Evolutionary conservation across 2,888 invertebrate species (phyloP).

Genomic region (Trachelus stipa): DNA sequence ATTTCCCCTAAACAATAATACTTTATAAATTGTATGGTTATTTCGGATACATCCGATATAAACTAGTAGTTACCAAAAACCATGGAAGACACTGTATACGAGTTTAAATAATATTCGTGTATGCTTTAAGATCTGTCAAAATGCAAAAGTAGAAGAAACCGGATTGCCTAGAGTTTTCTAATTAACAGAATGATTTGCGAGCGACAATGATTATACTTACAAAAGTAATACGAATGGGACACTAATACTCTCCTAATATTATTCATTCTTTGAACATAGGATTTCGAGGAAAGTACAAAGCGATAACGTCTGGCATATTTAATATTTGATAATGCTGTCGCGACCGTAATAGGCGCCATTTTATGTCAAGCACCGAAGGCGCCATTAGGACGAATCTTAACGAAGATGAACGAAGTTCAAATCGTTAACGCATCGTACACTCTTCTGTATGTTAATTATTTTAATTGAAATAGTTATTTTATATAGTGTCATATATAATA

Average conservation of each 20-base stretch:
- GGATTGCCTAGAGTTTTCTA: not conserved
- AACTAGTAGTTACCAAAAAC: not conserved
- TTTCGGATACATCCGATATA: not conserved
- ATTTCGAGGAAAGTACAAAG: not conserved
- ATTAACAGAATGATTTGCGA: not conserved
- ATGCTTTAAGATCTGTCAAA: not conserved
- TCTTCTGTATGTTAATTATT: not conserved
- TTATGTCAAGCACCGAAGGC: not conserved
- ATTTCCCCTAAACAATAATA: not conserved
- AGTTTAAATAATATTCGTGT: not conserved
- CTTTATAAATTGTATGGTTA: not conserved
- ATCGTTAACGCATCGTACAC: not conserved
- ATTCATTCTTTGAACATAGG: not conserved
- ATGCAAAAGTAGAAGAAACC: not conserved
- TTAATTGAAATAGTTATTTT: not conserved
- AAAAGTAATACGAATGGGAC: not conserved
- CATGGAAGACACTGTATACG: not conserved
- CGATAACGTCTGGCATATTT: not conserved
- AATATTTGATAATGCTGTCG: not conserved
- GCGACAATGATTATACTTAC: not conserved
- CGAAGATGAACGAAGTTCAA: not conserved
- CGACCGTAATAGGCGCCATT: not conserved
- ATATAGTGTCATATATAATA: not conserved
- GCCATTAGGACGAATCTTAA: not conserved
- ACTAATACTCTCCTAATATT: not conserved